Percentiles rank a stretch among this genome's conserved stretches.
Conservation (phyloP, 2,888 invertebrate genomes). For the Eremobia ochroleuca region DNA sequence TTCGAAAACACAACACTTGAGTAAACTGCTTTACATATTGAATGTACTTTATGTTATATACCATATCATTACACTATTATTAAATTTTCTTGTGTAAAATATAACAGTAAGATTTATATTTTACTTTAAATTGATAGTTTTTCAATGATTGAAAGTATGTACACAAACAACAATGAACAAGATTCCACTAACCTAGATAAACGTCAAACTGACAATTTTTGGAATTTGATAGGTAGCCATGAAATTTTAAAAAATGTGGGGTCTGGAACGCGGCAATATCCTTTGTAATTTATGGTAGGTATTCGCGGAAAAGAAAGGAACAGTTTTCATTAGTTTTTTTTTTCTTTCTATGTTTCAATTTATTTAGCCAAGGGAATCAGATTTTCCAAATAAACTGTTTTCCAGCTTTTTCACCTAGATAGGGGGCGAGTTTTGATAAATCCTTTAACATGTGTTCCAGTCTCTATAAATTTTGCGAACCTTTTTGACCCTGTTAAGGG, state of each 20-base stretch:
- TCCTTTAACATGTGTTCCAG: not conserved
- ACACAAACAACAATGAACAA: constrained; percentile 8
- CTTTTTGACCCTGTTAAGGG: no score
- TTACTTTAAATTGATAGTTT: not conserved
- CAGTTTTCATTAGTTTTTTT: not conserved
- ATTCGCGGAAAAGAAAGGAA: not conserved
- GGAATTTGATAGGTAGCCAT: not conserved
- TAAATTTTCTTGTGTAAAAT: not conserved
- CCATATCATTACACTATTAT: not conserved
- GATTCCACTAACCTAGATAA: not conserved
- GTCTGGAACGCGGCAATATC: constrained; percentile 17
- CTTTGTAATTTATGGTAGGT: no score
- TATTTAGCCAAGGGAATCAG: not conserved
- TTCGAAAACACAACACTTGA: not conserved
- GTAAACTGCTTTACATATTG: not conserved
- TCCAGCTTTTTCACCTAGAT: not conserved
- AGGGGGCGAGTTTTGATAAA: not conserved
- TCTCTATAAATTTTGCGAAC: no score
- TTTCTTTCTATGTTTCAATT: not conserved
- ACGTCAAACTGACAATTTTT: constrained; percentile 16
- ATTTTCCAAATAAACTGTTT: not conserved
- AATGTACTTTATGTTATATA: not conserved
- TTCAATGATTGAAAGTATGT: not conserved
- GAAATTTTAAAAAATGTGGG: not conserved
- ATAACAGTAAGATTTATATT: not conserved